Conservation (phyloP, 2,888 invertebrate genomes). For the Didymodactylos carnosus region DNA sequence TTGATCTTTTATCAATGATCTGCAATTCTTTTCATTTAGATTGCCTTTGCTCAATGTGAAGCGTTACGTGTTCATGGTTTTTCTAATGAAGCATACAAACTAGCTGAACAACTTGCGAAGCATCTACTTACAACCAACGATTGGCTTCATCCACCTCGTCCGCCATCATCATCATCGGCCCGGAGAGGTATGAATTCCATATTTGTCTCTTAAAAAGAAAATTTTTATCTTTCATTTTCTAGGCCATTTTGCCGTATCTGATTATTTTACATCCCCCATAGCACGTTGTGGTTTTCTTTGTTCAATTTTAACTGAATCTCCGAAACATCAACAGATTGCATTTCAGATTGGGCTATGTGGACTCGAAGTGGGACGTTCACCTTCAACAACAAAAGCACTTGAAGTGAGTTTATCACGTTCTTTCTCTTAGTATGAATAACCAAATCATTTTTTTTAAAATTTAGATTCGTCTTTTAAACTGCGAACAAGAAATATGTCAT, state of each 20-base stretch:
- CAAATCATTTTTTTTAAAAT: no score
- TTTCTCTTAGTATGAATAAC: no score
- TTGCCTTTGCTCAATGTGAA: slow-evolving; percentile 76
- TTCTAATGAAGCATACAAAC: slow-evolving; percentile 64
- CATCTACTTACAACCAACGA: slow-evolving; percentile 48
- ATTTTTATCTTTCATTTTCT: not conserved
- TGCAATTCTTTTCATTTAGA: no score
- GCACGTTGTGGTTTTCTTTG: slow-evolving; percentile 86
- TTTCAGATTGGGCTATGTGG: slow-evolving; percentile 83
- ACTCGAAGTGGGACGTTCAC: slow-evolving; percentile 78
- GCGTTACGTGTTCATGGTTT: slow-evolving; percentile 91
- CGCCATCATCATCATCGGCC: not conserved
- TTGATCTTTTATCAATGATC: no score
- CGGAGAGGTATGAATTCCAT: not conserved
- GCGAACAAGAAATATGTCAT: slow-evolving; percentile 42
- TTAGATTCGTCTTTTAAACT: slow-evolving; percentile 13
- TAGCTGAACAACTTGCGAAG: slow-evolving; percentile 67
- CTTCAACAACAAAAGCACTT: slow-evolving; percentile 77
- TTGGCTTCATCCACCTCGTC: no score
- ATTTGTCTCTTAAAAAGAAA: not conserved
- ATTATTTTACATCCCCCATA: slow-evolving; percentile 51
- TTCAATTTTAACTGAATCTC: slow-evolving; percentile 72
- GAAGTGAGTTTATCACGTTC: no score
- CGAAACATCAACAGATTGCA: slow-evolving; percentile 62
- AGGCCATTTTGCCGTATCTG: not conserved